Evolutionary conservation across 2,113 vertebrate genomes (phyloP).

Genomic region (Barnardius zonarius): DNA sequence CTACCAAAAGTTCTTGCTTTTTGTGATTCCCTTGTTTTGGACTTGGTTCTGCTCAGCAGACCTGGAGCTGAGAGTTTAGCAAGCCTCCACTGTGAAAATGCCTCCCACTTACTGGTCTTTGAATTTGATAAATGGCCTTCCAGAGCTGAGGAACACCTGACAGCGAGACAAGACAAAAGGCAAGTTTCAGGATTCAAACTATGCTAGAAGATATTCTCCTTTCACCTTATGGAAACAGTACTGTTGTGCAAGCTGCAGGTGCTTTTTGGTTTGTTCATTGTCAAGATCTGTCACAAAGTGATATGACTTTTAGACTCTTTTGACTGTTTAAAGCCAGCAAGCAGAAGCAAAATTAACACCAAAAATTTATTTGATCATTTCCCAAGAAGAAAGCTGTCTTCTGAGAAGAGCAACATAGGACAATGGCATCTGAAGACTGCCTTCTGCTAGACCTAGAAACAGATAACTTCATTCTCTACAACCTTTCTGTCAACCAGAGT

Average conservation of each 20-base stretch:
- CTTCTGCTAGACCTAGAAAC: constrained; percentile 64
- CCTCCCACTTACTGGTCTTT: neutral
- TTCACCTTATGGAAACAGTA: neutral
- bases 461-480: constrained; percentile 60
- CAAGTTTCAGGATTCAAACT: neutral
- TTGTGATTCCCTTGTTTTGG: neutral
- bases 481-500: constrained; percentile 65
- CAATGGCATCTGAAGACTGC: constrained; percentile 75
- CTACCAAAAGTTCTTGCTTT: constrained; percentile 60
- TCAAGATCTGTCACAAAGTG: neutral
- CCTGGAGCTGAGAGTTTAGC: neutral
- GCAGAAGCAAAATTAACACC: neutral
- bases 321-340: neutral
- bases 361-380: neutral
- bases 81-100: constrained; percentile 1
- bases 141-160: neutral
- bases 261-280: neutral
- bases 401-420: neutral
- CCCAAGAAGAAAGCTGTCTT: neutral
- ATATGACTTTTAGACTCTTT: constrained; percentile 10
- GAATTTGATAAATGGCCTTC: neutral
- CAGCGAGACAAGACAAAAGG: neutral
- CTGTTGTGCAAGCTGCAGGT: neutral
- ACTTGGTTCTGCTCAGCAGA: neutral
- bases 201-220: neutral